Base-by-base conservation (phyloP, 2,888 invertebrate genomes). In the Perizoma affinitatum region DNA sequence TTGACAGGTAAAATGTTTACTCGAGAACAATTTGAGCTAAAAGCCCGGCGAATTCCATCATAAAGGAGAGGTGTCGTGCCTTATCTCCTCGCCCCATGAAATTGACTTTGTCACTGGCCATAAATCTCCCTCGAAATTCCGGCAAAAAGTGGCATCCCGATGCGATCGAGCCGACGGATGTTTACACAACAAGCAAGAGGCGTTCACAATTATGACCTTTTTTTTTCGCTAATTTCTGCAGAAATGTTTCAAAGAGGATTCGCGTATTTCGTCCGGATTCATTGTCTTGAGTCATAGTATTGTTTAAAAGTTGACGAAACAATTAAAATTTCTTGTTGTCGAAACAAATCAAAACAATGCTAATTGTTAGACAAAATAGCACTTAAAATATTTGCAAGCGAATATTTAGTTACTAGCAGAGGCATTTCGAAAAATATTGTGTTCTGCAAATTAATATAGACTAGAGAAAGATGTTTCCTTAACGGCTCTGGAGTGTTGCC, bases 71-170 rank as follows among this genome's bases (percentile, higher is more conserved):
- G 73, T 72, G 69, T 68, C 78, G 75, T 84, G 87, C 83, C 84
- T 74, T 84, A 86, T 86, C 84, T 66, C 55, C 69, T 72, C 80
- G 76, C 75, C 80, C 87, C 90, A 83, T 86, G 83, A 90, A 90
- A 91, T 91, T 87, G 88, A 90, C 90, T 88, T 87, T 90, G 92
- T 90, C 90, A 89, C 84, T 84, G 83, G 69, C 80, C 86, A 87
- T 91, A 91, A 91, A 91, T 91, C 89, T 90, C 80, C 69, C 78
- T 77, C 79, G 73, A 84, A 80, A 78, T 72, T 73, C 69, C 72
- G 77, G 79, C 83, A 87, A 85, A 83, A 80, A 78, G 75, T 79
- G 83, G 82, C 82, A 74, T 79, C 78, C 78, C 71, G 79, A 78
- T 77, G 80, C 82, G 84, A 78, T 77, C 74, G 76, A 77, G 78